Conservation (phyloP, 2,113 vertebrate species). For the Ursus arctos region DNA sequence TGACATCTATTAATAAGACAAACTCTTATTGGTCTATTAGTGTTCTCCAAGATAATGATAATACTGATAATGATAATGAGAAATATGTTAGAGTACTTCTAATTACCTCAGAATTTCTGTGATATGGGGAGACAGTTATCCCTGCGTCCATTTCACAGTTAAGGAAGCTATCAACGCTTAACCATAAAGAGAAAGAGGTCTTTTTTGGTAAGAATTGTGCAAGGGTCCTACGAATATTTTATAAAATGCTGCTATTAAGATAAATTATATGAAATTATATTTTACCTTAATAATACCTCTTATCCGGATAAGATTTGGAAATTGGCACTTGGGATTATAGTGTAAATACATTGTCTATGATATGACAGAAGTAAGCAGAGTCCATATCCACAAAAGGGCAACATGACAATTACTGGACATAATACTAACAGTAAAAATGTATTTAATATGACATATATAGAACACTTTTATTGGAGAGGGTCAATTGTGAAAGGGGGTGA, state of each 20-base stretch:
- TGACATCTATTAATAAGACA: neutral
- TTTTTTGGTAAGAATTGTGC: neutral
- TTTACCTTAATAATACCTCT: neutral
- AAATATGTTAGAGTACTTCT: neutral
- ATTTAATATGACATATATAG: neutral
- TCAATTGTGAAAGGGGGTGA: neutral
- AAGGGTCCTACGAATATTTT: neutral
- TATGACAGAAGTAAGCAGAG: neutral
- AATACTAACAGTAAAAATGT: neutral
- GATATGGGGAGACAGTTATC: neutral
- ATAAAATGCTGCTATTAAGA: neutral
- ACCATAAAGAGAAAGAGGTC: neutral
- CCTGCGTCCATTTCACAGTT: neutral
- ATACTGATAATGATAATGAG: neutral
- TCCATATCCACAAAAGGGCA: neutral
- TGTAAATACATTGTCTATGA: neutral
- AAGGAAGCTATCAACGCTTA: neutral
- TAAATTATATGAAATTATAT: neutral
- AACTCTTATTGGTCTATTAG: neutral
- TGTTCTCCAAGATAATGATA: neutral
- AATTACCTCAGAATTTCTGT: neutral
- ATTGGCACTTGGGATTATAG: neutral
- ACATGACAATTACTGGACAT: neutral
- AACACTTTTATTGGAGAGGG: neutral
- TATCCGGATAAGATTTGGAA: neutral